A percentile compares a stretch with the other conserved stretches of the same genome.
phyloP scores from a whole-genome alignment of 2,113 vertebrate species.

The Syngnathoides biaculeatus region DNA sequence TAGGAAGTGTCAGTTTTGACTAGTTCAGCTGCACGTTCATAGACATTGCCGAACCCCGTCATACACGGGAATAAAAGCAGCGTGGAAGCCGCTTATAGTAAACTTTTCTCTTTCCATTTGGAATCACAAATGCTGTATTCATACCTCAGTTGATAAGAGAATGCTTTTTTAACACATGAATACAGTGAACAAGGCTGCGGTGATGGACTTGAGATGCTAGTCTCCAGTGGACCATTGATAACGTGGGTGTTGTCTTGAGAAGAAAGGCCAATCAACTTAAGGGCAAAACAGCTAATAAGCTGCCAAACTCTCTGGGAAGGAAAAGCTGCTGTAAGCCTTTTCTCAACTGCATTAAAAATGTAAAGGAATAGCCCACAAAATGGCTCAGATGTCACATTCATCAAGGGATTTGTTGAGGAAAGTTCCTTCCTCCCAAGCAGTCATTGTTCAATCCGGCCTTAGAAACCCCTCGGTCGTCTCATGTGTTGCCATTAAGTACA shows the following conservation, averaged over 20 bases:
- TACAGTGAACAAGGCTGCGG: conserved; percentile 8
- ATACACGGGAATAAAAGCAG: conserved; percentile 29
- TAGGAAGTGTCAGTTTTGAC: conserved; percentile 15
- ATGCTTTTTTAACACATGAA: conserved; percentile 21
- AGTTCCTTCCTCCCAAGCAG: not conserved
- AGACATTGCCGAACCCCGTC: conserved; percentile 21
- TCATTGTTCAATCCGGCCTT: not conserved
- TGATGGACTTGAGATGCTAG: conserved; percentile 33
- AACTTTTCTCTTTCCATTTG: conserved; percentile 12
- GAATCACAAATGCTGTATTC: conserved; percentile 49
- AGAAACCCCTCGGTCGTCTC: not conserved
- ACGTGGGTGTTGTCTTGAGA: conserved; percentile 15
- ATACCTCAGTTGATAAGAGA: conserved; percentile 43
- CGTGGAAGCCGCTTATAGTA: conserved; percentile 34
- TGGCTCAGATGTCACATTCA: not conserved
- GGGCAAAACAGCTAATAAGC: conserved; percentile 30
- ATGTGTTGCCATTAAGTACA: not conserved
- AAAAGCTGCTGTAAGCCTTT: conserved; percentile 16
- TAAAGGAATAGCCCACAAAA: not conserved
- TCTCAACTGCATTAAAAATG: not conserved
- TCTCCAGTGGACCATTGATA: conserved; percentile 51
- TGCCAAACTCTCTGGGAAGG: conserved; percentile 10
- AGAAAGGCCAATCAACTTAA: conserved; percentile 27
- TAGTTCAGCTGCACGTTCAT: conserved; percentile 10
- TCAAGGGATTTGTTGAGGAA: conserved; percentile 6